Conservation (phyloP, 2,888 invertebrate genomes). For the Reticulitermes lucifugus region DNA sequence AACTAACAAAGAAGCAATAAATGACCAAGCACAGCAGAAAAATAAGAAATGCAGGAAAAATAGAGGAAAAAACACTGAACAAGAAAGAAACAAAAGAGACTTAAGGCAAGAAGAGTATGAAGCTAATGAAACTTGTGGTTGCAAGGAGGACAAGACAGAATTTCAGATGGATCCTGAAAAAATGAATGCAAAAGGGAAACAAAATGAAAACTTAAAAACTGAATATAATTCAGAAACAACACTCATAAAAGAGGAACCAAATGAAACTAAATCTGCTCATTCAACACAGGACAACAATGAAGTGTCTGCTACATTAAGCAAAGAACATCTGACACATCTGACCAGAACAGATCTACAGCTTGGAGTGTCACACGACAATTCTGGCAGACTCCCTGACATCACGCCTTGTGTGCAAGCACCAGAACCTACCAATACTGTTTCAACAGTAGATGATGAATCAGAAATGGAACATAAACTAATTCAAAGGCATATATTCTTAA, state of each 20-base stretch:
- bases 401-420: neutral
- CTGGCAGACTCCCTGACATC: neutral
- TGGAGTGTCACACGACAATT: neutral
- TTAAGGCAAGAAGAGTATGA: neutral
- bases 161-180: neutral
- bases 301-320: neutral
- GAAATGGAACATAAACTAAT: slow-evolving; percentile 74
- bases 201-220: neutral
- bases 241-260: neutral
- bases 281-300: neutral
- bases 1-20: neutral
- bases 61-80: neutral
- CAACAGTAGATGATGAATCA: slow-evolving; percentile 62
- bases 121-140: neutral
- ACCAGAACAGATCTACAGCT: slow-evolving; percentile 19
- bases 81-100: neutral
- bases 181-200: neutral
- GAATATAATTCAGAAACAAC: neutral
- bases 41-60: neutral
- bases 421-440: neutral
- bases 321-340: slow-evolving; percentile 16
- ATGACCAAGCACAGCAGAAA: neutral
- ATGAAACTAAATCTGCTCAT: neutral
- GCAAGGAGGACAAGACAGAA: neutral
- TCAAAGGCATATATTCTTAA: slow-evolving; percentile 73